Evolutionary conservation across 2,113 vertebrate genomes (phyloP), one percentile per base, ranked within the genome.

Genomic region (Cheilinus undulatus): DNA sequence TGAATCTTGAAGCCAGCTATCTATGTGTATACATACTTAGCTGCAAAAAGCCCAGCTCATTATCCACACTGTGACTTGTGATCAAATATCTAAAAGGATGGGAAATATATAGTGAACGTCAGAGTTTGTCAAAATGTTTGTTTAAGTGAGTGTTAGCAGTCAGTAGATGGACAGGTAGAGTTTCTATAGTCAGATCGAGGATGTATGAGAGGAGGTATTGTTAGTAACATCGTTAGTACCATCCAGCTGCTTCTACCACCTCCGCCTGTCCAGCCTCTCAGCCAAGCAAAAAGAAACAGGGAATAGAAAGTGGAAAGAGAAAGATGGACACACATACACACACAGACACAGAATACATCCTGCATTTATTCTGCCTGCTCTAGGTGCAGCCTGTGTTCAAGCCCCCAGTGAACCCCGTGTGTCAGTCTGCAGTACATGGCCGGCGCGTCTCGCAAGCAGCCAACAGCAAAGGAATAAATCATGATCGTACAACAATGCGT

Each of bases 381-480:
- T 50, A 75, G 81, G 86, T 84, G 80, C 82, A 79, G 80, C 69
- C 82, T 82, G 76, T 69, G 82, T 78, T 87, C 62, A 84, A 84
- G 78, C 94, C 95, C 92, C 91, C 72, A 82, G 94, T 93, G 94
- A 93, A 91, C 94, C 92, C 92, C 70, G 93, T 92, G 86, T 92
- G 93, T 94, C 94, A 93, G 94, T 93, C 93, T 92, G 92, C 89
- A 91, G 93, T 94, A 93, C 92, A 93, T 93, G 92, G 70, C 85
- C 73, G 60, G 88, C 85, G 64, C 82, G 77, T 76, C 89, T 93
- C 84, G 88, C 90, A 73, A 89, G 92, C 91, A 92, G 93, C 94
- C 95, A 92, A 94, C 91, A 95, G 95, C 95, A 94, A 93, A 97
- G 93, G 94, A 96, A 95, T 96, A 97, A 96, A 97, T 97, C 95